These are phyloP conservation scores for Pionites leucogaster DNA, from an alignment of 2,113 vertebrate species.

Conservation along the genomic window DNA sequence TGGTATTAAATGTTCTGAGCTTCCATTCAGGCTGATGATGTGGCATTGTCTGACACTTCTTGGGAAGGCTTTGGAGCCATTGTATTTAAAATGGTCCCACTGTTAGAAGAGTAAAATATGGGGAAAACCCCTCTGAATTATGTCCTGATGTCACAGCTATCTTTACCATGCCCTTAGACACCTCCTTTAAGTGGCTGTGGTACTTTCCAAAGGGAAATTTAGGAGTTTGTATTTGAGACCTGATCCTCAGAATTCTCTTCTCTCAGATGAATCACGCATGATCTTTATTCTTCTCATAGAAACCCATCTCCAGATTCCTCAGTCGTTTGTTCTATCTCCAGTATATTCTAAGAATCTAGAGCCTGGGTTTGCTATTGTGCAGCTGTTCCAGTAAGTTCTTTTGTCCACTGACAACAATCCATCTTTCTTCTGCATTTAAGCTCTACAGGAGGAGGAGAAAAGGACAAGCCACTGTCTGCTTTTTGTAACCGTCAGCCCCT, in stretches of 20 bases:
- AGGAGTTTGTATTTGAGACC: not conserved
- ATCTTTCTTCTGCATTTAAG: not conserved
- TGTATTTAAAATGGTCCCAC: not conserved
- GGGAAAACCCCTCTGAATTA: not conserved
- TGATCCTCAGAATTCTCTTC: not conserved
- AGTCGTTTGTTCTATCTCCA: not conserved
- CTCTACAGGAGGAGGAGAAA: not conserved
- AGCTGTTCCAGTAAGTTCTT: constrained; percentile 20
- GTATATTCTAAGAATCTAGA: not conserved
- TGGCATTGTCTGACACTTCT: not conserved
- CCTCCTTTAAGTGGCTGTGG: not conserved
- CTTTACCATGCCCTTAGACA: not conserved
- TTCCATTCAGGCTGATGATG: not conserved
- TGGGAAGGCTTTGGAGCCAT: not conserved
- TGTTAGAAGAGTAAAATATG: not conserved
- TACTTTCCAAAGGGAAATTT: not conserved
- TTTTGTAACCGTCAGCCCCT: constrained; percentile 17
- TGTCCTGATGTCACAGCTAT: not conserved
- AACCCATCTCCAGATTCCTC: not conserved
- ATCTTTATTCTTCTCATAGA: not conserved
- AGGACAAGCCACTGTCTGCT: constrained; percentile 17
- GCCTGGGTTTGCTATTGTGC: not conserved
- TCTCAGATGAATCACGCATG: not conserved
- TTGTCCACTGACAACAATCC: not conserved
- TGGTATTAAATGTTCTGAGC: not conserved